Evolutionary conservation across 1,140 invertebrate genomes (phyloP).

Genomic region (Arctopsyche grandis): DNA sequence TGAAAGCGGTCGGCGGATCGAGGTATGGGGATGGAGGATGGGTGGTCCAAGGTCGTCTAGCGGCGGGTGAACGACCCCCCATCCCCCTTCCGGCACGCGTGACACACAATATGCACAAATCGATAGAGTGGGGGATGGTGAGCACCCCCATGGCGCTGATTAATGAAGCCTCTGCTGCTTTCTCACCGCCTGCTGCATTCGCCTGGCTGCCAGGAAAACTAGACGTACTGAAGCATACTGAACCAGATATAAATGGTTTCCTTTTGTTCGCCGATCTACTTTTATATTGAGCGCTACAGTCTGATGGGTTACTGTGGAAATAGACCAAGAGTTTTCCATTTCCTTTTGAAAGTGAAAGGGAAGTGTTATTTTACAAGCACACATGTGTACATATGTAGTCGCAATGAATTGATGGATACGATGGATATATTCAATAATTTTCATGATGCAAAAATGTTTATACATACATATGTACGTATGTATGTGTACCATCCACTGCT

Average conservation of each 20-base stretch:
- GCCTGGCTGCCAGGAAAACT: not conserved
- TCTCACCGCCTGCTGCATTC: not conserved
- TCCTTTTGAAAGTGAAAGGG: no score
- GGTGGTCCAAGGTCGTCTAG: constrained; percentile 52
- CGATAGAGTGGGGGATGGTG: constrained; percentile 43
- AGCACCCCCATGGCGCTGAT: not conserved
- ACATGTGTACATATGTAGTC: no score
- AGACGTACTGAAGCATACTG: not conserved
- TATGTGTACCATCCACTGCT: no score
- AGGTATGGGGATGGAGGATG: constrained; percentile 41
- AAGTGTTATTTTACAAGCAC: no score
- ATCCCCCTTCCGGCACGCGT: constrained; percentile 43
- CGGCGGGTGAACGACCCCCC: constrained; percentile 46
- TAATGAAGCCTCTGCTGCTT: constrained; percentile 7
- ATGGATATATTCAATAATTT: no score
- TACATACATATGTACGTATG: not conserved
- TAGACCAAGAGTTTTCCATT: no score
- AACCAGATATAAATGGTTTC: no score
- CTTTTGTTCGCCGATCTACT: no score
- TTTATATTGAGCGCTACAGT: no score
- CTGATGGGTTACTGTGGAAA: no score
- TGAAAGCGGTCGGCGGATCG: not conserved
- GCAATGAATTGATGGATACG: no score
- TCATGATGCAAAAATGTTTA: not conserved
- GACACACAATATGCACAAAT: constrained; percentile 55